Base-by-base conservation (phyloP, 2,797 vertebrate species). In the Cygnus olor region DNA sequence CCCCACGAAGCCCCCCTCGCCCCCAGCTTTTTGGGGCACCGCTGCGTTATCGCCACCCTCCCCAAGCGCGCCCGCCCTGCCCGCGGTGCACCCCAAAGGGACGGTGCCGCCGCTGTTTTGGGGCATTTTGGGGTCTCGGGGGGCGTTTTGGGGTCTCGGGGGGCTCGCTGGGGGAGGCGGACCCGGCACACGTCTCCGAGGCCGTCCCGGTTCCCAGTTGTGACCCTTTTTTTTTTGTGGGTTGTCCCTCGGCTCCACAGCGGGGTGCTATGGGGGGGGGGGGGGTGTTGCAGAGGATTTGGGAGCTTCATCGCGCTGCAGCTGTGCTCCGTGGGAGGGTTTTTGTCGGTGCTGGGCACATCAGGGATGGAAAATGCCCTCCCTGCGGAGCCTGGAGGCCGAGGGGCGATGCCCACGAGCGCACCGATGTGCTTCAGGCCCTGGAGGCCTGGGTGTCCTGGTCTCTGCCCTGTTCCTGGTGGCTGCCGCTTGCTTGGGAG, bases 231-330 rank as follows among this genome's bases (percentile, higher is more conserved):
- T 24, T 49, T 24, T 24, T 24, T 24, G 47, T 49, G 47, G 22
- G 12, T 49, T 49, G 47, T 49, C 47, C 22, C 47, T 49, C 22
- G 22, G 47, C 47, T 24, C 22, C 12, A 12, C 47, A 49, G 47
- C 22, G 4, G 47, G 47, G 45, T 47, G 45, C 85, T 82, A 18
- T 36, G 36, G 36, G 38, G 38, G 38, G 38, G 10, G 10, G 74
- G 9, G 57, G 68, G n/a, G 24, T 42, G 34, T 89, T 90, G 14
- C 71, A 79, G 56, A 56, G 65, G 2, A 3, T 82, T 27, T 64
- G 27, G 60, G 77, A 79, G 30, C 78, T 79, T 28, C 0, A 0
- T 6, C 44, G 38, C 1, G 0, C 58, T 34, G 36, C n/a, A 42
- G 38, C 24, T 11, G 1, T 38, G 53, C 58, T 57, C 53, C 42